Evolutionary conservation across 1,140 invertebrate species (phyloP), one percentile per base, ranked within the genome.

Genomic region (Penaeus chinensis): DNA sequence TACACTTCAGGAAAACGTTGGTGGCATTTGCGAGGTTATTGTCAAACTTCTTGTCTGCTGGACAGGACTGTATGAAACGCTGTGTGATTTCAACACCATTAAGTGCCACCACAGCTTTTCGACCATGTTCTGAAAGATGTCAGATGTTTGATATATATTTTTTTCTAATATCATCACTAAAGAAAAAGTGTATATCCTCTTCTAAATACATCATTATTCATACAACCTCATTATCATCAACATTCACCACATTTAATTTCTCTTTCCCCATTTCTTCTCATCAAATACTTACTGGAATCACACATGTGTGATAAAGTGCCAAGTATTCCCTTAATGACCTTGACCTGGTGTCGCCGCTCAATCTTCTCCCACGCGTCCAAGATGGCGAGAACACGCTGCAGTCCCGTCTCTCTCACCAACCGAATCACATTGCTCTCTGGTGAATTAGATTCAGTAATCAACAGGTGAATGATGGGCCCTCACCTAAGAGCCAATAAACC

Each of bases 331-430:
- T 93, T 93, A 89, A 93, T 94, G 87, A 95, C 94, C 92, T 94
- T 95, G 81, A 94, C 91, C 89, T 94, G 93, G 91, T 94, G 93
- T 90, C 93, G 93, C 0, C 94, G 94, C 88, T 95, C 94, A 91
- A 94, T 94, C 91, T 93, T 94, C 82, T 95, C 94, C 94, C 95
- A 95, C 62, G 94, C 92, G 90, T 95, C 94, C 91, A 95, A 94
- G 89, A 95, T 92, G 90, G 94, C 93, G 78, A 95, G 90, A 86
- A 94, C 91, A 86, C 93, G 92, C 84, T 94, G 93, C 63, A 95
- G 92, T 42, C 94, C 94, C 88, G 93, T 93, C 92, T 95, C 95
- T 79, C 94, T 93, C 89, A 95, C 94, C 94, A 94, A 90, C 92
- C 94, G 91, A 93, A 94, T 92, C 93, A 94, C 88, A 93, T 92